Evolutionary conservation across 53 echinoderm and acorn worm species (phyloP), one percentile per base, ranked within the genome.

Genomic region (Stichopus horrens): DNA sequence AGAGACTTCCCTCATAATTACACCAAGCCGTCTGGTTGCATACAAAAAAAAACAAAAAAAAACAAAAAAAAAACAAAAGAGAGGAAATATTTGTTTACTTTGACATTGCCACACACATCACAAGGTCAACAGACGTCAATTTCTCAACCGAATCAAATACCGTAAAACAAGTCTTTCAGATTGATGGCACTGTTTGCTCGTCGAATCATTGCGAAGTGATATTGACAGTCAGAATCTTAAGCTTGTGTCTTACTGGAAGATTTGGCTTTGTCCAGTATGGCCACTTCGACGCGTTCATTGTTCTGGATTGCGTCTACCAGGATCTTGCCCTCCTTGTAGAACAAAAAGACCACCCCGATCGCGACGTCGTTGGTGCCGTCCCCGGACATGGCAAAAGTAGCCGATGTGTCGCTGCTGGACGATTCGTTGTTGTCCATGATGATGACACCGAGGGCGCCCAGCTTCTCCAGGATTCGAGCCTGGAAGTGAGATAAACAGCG

Each of bases 341-440:
- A 97, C 37, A 97, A 89, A 88, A 97, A 97, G 5, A 97, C 90
- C 66, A 91, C 90, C 5, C 94, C 93, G 58, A 97, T 95, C 85
- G 78, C 89, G 53, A 97, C 95, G 80, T 97, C 94, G 51, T 87
- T 65, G 21, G 86, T 95, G 21, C 97, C 97, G 75, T 97, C 97
- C 9, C 97, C 97, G 4, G 97, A 97, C 97, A 97, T 97, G 77
- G 97, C 95, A 76, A 97, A 97, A 77, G 93, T 90, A 14, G 94
- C 79, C 6, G 94, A 81, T 54, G 91, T 95, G 79, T 95, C 97
- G 76, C 94, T 94, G 91, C 94, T 94, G 74, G 93, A 92, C 21
- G 91, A 92, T 3, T 58, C 83, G 7, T 83, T 89, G 88, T 92
- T 95, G 90, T 97, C 97, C 52, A 94, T 94, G 83, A 97, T 91